Base-by-base conservation (phyloP, 2,113 vertebrate species). In the Odontesthes bonariensis region DNA sequence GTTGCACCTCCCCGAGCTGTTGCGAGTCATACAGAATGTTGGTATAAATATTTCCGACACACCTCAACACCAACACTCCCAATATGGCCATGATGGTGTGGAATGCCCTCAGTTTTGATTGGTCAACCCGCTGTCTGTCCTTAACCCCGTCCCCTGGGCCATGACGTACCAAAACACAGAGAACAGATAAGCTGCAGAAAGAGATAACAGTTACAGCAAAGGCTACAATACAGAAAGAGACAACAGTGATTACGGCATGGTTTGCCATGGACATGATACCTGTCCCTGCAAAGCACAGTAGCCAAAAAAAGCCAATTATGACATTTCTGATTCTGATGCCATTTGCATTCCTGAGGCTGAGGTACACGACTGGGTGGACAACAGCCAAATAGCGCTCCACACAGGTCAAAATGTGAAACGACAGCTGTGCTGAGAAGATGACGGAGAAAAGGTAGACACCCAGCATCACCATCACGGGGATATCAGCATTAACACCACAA, bases 381-480 rank as follows among this genome's bases (percentile, higher is more conserved):
- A 61, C 57, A 9, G 69, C 69, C 0, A 72, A 3, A 11, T 72
- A 72, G 11, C 56, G 57, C 11, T 72, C 69, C 3, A 53, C 17
- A 9, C 69, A 61, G 22, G 57, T 53, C 20, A 72, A 14, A 33
- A 38, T 6, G 17, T 72, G 69, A 53, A 72, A 72, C 0, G 52
- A 2, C 6, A 42, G 14, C 10, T 72, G 69, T 6, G 19, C 69
- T 1, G 1, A 9, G 17, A 72, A 52, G 22, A 8, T 1, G 22
- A 61, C 9, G 14, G 67, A 13, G 5, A 35, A 59, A 22, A 58
- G 2, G 14, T 4, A 10, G 8, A 69, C 16, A 10, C 42, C 54
- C 17, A 61, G 7, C 1, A n/a, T 14, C 10, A n/a, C 8, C 69
- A 61, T 8, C 17, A 10, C 2, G 1, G 17, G 8, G 2, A 20